Evolutionary conservation across 1,140 invertebrate species (phyloP), one percentile per base, ranked within the genome.

Genomic region (Drosophila tsacasi): DNA sequence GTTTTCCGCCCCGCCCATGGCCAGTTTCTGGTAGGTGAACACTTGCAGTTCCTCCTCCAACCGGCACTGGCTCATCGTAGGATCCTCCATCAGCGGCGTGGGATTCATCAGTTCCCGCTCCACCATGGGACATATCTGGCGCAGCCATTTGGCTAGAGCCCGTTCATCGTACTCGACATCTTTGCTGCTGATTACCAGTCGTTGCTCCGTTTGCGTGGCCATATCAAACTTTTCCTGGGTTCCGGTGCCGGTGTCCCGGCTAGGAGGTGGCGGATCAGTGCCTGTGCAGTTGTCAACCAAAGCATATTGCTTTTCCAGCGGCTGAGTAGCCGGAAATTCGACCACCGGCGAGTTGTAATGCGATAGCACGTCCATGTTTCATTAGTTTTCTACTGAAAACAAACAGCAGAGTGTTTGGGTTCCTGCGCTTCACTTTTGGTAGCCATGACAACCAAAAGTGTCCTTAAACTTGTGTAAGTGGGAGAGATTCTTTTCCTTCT

Each of bases 321-420:
- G 81, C 49, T 82, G 73, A 8, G 82, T 80, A 21, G 92, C 81
- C 12, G 40, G 59, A 76, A 93, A 93, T 47, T 93, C 92, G 21
- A 91, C 62, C 1, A 93, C 78, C 1, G 78, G 81, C 3, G 92
- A 92, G 17, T 76, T 90, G 49, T 86, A 92, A 44, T 92, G 83
- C 9, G 83, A 86, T n/a, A 93, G 73, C 12, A 93, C 92, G 25
- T 93, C 92, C 92, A 93, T 93, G n/a, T 37, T 54, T 17, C 2
- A 17, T 9, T 0, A n/a, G 19, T 9, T 23, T 39, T 39, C 5
- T 5, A 25, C 2, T 3, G 7, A 0, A 32, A 19, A 5, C 9
- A n/a, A n/a, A n/a, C n/a, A n/a, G n/a, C 0, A 13, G 3, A 40
- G 2, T 78, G 62, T 47, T 44, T 44, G 62, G 62, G 57, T 9